Evolutionary conservation across 2,797 vertebrate species (phyloP), one percentile per base, ranked within the genome.

Genomic region (Scolopax rusticola): DNA sequence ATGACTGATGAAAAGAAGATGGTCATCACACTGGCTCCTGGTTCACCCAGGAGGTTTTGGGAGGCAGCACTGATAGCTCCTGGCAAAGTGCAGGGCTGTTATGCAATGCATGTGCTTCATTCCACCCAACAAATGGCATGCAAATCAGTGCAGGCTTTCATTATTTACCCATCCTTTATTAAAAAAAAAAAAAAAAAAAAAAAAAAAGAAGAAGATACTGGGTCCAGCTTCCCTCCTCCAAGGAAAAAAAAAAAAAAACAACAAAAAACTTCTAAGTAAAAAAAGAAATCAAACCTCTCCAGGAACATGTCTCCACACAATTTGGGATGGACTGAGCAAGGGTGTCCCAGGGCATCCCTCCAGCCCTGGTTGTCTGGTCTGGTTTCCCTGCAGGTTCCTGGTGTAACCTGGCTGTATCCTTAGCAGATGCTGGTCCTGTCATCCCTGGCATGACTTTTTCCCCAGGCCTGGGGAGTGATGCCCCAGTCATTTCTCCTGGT

Each of bases 21-120:
- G 73, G 45, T 50, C 71, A 23, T 33, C 50, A 43, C 4, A 0
- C 8, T 19, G 82, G 60, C 57, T 73, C 64, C 64, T 86, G 77
- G 61, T 94, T 68, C 84, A 50, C 38, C 20, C 20, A 15, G 8
- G 32, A 54, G 45, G 67, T 38, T 86, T 74, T 50, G 50, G 51
- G 38, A 84, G 54, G 67, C 48, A 41, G 73, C 1, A 2, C 61
- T 40, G 36, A 32, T 19, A 68, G 73, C 56, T 84, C n/a, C 80
- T 48, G 48, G 81, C 74, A 60, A 63, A 43, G 45, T 23, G 36
- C 77, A 54, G 50, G 25, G 40, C 30, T 27, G 65, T n/a, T 16
- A 41, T 41, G 41, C 15, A 32, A 36, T 0, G 1, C 57, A 65
- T 0, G 0, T 33, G 70, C 59, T 84, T 61, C 1, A 1, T 76